Percentiles rank a stretch among this genome's conserved stretches.
Evolutionary conservation across 2,113 vertebrate species (phyloP).

Genomic region (Siniperca chuatsi): DNA sequence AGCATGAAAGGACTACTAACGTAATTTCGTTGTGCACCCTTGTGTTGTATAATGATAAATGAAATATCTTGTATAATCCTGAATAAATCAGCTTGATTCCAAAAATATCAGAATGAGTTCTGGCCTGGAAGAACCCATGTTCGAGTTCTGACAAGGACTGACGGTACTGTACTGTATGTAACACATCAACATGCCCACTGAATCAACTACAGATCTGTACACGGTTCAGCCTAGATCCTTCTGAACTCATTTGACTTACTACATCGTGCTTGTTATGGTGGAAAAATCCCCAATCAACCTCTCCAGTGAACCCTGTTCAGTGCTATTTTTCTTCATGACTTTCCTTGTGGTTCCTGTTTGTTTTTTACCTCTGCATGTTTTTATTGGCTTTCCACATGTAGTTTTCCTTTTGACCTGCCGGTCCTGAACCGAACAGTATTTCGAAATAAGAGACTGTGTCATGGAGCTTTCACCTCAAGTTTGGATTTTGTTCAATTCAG

Average conservation of each 20-base stretch:
- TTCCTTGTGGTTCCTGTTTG: constrained; percentile 15
- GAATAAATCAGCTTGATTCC: neutral
- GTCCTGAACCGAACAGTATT: constrained; percentile 12
- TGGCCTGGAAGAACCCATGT: neutral
- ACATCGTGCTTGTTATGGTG: constrained; percentile 26
- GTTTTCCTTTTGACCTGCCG: constrained; percentile 28
- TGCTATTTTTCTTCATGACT: constrained; percentile 48
- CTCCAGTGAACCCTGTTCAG: constrained; percentile 27
- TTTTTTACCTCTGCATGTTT: constrained; percentile 51
- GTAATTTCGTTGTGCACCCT: too few relatives aligned
- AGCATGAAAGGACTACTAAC: too few relatives aligned
- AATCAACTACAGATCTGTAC: neutral
- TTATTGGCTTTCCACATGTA: constrained; percentile 42
- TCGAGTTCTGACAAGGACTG: neutral
- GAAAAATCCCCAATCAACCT: constrained; percentile 35
- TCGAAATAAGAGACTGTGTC: constrained; percentile 1
- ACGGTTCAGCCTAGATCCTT: neutral
- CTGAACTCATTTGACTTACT: constrained; percentile 38
- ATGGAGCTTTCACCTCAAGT: neutral
- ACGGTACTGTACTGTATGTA: neutral
- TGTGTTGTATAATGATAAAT: too few relatives aligned
- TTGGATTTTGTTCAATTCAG: neutral
- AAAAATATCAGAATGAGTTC: neutral
- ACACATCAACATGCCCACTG: neutral
- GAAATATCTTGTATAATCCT: neutral